A percentile compares a stretch with the other conserved stretches of the same genome.
These are phyloP conservation scores for Drosophila colorata DNA, from an alignment of 2,888 invertebrate species.

Conservation along the genomic window DNA sequence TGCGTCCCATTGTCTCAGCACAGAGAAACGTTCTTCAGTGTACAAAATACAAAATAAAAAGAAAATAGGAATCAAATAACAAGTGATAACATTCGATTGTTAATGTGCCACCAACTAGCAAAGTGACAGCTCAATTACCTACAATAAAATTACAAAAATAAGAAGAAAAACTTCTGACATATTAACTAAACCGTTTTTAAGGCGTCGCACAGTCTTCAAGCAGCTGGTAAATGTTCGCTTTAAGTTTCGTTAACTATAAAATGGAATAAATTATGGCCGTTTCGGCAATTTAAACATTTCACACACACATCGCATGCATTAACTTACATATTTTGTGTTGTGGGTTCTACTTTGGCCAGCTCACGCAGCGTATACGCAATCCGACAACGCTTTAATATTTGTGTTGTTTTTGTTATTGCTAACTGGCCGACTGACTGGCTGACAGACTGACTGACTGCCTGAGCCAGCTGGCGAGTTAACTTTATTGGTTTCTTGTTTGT, in stretches of 20 bases:
- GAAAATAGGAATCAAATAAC: conserved; percentile 2
- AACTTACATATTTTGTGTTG: conserved; percentile 60
- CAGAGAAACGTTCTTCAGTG: conserved; percentile 19
- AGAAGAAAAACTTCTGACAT: not conserved
- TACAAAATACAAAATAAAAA: not conserved
- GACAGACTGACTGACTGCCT: conserved; percentile 34
- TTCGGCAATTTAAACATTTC: conserved; percentile 46
- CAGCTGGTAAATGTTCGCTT: conserved; percentile 42
- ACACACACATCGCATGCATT: conserved; percentile 39
- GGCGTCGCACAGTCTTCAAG: conserved; percentile 11
- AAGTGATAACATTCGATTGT: conserved; percentile 33
- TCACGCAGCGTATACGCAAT: conserved; percentile 66
- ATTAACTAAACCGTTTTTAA: not conserved
- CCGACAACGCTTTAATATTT: conserved; percentile 43
- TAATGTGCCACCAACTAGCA: conserved; percentile 15
- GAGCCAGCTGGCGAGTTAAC: conserved; percentile 61
- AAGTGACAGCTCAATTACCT: conserved; percentile 11
- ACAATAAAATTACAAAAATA: not conserved
- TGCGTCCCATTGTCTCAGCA: conserved; percentile 10
- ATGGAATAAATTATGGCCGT: conserved; percentile 47
- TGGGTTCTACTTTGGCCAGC: conserved; percentile 44
- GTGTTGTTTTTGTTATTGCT: conserved; percentile 43
- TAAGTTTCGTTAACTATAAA: conserved; percentile 48
- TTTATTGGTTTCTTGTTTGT: conserved; percentile 58
- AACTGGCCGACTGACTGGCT: conserved; percentile 23